phyloP scores from a whole-genome alignment of 2,888 invertebrate species.

The Hyposoter didymator region DNA sequence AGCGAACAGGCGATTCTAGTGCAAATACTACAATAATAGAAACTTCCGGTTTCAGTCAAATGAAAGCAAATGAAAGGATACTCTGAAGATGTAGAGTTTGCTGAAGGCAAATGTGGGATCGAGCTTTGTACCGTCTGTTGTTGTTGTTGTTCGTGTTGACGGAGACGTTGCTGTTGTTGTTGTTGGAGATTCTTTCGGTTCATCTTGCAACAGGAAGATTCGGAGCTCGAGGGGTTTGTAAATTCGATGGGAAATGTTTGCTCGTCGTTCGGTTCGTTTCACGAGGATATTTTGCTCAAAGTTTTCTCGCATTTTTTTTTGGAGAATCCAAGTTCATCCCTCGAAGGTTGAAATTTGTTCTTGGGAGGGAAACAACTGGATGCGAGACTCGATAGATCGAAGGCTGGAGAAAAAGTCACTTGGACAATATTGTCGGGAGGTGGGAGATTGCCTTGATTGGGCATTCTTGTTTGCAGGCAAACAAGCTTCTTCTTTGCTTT shows the following conservation, averaged over 20 bases:
- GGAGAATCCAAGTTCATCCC: neutral
- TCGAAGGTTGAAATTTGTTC: neutral
- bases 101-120: neutral
- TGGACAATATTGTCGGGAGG: neutral
- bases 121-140: neutral
- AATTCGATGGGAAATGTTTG: conserved; percentile 8
- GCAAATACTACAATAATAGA: neutral
- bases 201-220: conserved; percentile 6
- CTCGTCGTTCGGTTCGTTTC: conserved; percentile 11
- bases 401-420: neutral
- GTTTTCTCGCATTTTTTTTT: neutral
- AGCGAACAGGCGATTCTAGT: neutral
- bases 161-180: neutral
- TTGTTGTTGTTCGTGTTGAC: too few species aligned
- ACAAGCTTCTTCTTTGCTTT: neutral
- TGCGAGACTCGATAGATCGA: conserved; percentile 1
- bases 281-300: neutral
- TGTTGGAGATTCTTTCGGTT: neutral
- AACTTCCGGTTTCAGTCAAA: neutral
- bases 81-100: neutral
- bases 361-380: neutral
- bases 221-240: neutral
- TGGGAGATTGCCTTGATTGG: neutral
- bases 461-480: neutral
- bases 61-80: neutral